Base-by-base conservation (phyloP, 2,888 invertebrate genomes). In the Litoditis marina region DNA sequence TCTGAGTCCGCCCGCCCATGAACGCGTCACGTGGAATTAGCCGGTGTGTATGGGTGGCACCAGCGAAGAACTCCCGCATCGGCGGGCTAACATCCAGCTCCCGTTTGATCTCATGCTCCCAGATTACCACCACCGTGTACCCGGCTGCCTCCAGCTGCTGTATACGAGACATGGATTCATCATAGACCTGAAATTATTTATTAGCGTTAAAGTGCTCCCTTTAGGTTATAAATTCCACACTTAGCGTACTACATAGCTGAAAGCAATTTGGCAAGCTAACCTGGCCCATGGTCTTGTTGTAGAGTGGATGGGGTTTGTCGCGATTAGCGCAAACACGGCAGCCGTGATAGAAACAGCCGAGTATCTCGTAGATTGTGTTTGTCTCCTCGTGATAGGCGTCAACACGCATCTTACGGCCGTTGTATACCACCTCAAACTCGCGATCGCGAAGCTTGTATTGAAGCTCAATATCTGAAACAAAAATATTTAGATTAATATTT, bases 1-100 rank as follows among this genome's bases (percentile, higher is more conserved):
- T 52, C 28, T 52, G 52, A 8, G 52, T 52, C n/a, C 52, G n/a
- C 7, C 52, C 52, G 16, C 52, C 52, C 52, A 52, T 11, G n/a
- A 52, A 52, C 22, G 52, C 27, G n/a, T 52, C 52, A 11, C 52
- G n/a, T 11, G 52, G 52, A 8, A n/a, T 16, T 11, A 52, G 28
- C 7, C 52, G 13, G 28, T 27, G 27, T 8, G n/a, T 31, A 11
- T n/a, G 11, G 11, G n/a, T n/a, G 27, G n/a, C 16, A 7, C 27
- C 28, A 8, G 19, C 28, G 52, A 52, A 52, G 28, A 52, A 52
- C n/a, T 11, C 8, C 13, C 52, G 13, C 52, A 52, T 52, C 11
- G 11, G 13, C 13, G 39, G 13, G 16, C 16, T 16, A 13, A 13
- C 39, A 39, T 16, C 13, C 39, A 39, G 39, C 30, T 27, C 52